Evolutionary conservation across 2,888 invertebrate species (phyloP), one percentile per base, ranked within the genome.

Genomic region (Cantharis rustica): DNA sequence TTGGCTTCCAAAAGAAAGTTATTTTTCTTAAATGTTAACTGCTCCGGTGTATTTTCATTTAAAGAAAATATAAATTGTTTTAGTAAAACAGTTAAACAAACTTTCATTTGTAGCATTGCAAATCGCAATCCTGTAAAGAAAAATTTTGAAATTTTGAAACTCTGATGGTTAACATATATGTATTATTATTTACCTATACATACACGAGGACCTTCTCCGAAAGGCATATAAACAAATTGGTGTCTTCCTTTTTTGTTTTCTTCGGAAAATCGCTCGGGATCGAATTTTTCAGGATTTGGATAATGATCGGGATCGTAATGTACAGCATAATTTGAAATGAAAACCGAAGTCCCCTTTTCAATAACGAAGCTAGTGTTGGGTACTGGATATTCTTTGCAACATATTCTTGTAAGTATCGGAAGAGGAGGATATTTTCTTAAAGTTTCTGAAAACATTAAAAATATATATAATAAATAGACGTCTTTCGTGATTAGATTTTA

Each of bases 351-450:
- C 5, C 83, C 84, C 10, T 79, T 80, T 16, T 83, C 81, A 10
- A 85, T 61, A 1, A 77, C 66, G 0, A 81, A 69, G 7, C 82
- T 70, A 4, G 83, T 81, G 2, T 76, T 81, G 0, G 84, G 83
- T 16, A 85, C 73, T 16, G 68, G 61, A 76, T 84, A 84, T 5
- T 82, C 80, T 15, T 79, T 79, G 13, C 79, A 81, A 71, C 85
- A 86, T 10, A 75, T 73, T 61, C 84, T 80, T 16, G 83, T 83
- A 5, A 85, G 77, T 9, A 81, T 71, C 0, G 83, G 76, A 4
- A 84, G 82, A 4, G 86, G 85, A 1, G 88, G 86, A 75, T 86
- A 86, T 68, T 85, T 82, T 15, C 88, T 80, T 17, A 88, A 79
- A 0, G 86, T 85, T 81, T 88, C 88, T 17, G 17, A 17, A 17